A percentile compares a stretch with the other conserved stretches of the same genome.
phyloP scores from a whole-genome alignment of 2,888 invertebrate genomes.

The Bruchidius siliquastri region DNA sequence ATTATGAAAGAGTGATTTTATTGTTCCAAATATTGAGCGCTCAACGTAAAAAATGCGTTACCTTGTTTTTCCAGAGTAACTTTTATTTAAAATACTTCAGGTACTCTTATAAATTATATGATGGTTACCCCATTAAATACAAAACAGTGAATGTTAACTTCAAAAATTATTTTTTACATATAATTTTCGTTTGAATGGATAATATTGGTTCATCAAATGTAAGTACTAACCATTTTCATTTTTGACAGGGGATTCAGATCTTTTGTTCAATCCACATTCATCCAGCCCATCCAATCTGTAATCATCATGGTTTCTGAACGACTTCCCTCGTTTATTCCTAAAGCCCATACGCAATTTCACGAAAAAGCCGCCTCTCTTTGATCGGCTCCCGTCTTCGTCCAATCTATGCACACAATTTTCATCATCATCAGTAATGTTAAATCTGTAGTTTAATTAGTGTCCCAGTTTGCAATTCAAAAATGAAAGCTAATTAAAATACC shows the following conservation, averaged over 20 bases:
- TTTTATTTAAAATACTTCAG: no score
- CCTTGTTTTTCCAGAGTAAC: no score
- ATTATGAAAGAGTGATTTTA: conserved; percentile 23
- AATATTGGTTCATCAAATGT: not conserved
- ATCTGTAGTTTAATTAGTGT: no score
- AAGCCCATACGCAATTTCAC: conserved; percentile 68
- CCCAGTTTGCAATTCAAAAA: no score
- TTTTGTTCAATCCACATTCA: conserved; percentile 25
- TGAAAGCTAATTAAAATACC: no score
- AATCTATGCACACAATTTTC: not conserved
- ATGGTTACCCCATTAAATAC: no score
- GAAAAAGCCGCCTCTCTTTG: conserved; percentile 63
- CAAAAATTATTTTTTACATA: no score
- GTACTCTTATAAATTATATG: no score
- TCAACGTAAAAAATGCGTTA: no score
- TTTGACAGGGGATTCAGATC: conserved; percentile 13
- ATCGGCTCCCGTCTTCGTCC: conserved; percentile 43
- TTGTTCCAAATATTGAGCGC: conserved; percentile 2
- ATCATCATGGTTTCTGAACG: conserved; percentile 43
- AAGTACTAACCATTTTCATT: not conserved
- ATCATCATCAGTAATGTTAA: no score
- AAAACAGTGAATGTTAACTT: no score
- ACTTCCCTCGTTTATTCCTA: conserved; percentile 58
- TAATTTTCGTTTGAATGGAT: no score
- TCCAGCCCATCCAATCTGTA: conserved; percentile 17